Base-by-base conservation (phyloP, 2,797 vertebrate genomes). In the Ibycter americanus region DNA sequence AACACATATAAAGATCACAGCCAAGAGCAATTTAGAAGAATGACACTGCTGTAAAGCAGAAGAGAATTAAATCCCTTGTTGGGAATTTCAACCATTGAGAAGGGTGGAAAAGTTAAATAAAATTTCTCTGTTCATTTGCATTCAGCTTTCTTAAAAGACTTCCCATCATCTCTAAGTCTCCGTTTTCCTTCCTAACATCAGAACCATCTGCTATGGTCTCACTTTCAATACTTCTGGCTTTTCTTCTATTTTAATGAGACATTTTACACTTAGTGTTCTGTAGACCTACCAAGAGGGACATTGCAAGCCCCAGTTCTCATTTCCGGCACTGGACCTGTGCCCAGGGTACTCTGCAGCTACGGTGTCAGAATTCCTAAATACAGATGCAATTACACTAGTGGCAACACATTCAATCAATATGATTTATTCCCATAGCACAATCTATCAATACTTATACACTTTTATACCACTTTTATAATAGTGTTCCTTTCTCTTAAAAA, bases 351-450 rank as follows among this genome's bases (percentile, higher is more conserved):
- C 82, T 89, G 63, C 67, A 89, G 74, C 91, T 90, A 93, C 3
- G 0, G 52, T 38, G 44, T 56, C 91, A 77, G 88, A 93, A 96
- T 93, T 94, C 88, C 70, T 90, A 74, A 89, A 51, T 77, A 92
- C 52, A 52, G 23, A 77, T 74, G 84, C 55, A 94, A 19, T 96
- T 96, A 77, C 61, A 71, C 18, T 21, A 56, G 81, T 56, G 90
- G 77, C 90, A 96, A 91, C 87, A 49, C 77, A 49, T 83, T 97
- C 56, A 52, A 29, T 96, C 89, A 94, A 23, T 85, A 56, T 61
- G 84, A 91, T 92, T 89, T 85, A 91, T 95, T 95, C 67, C 59
- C 63, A 70, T 52, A 91, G 73, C 38, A 74, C 27, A 80, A n/a
- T 36, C 78, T 91, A 85, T 83, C 65, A 67, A 61, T 91, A 80